phyloP scores from a whole-genome alignment of 1,140 invertebrate species.

The Ceratosolen solmsi region DNA sequence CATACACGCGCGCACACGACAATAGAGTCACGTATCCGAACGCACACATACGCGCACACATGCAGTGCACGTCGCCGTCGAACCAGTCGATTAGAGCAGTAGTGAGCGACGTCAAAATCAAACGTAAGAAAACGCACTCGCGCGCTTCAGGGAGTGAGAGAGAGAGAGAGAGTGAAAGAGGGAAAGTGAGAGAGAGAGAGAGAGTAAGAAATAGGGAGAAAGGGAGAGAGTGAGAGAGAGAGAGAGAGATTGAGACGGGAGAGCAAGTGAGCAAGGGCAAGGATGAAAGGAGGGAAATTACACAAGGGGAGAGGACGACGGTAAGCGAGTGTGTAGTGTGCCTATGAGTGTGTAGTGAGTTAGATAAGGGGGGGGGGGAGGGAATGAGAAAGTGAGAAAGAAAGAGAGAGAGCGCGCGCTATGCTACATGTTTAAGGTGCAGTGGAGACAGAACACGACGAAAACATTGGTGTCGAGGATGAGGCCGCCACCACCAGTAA shows the following conservation, averaged over 20 bases:
- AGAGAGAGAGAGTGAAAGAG: not conserved
- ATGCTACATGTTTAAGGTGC: constrained; percentile 13
- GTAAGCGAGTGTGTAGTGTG: not conserved
- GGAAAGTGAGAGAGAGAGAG: not conserved
- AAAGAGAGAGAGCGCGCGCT: not conserved
- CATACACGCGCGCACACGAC: not conserved
- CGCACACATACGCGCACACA: not conserved
- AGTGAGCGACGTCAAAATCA: constrained; percentile 27
- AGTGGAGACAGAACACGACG: not conserved
- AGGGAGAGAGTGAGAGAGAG: not conserved
- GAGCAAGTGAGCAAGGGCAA: not conserved
- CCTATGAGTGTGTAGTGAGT: not conserved
- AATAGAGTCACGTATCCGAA: not conserved
- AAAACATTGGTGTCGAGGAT: not conserved
- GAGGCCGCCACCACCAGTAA: not conserved
- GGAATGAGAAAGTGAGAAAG: no score
- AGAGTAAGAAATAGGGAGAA: not conserved
- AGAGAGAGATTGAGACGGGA: not conserved
- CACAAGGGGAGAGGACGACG: not conserved
- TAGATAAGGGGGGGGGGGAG: no score
- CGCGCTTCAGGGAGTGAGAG: not conserved
- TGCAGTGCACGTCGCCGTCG: not conserved
- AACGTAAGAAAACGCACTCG: constrained; percentile 30
- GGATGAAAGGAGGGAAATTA: not conserved
- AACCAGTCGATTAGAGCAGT: not conserved